These are phyloP conservation scores for Nomada fucata DNA, from an alignment of 2,888 invertebrate species.

Conservation along the genomic window DNA sequence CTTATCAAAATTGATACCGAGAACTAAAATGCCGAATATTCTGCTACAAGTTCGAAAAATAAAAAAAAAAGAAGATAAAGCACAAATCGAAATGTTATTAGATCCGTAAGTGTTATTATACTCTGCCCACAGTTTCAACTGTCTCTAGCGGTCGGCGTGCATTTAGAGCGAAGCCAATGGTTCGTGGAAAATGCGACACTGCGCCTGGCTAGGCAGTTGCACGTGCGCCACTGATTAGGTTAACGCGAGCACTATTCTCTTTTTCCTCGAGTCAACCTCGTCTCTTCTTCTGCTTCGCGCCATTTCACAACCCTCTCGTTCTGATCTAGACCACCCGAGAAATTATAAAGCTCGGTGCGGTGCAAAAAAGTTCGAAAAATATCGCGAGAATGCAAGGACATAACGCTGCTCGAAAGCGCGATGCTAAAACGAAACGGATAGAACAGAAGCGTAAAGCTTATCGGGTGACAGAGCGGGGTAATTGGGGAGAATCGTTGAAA, in stretches of 20 bases:
- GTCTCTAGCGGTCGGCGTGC: constrained; percentile 51
- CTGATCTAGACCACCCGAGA: background rate
- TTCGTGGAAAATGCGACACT: constrained; percentile 62
- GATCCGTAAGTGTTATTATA: constrained; percentile 2
- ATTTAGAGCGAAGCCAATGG: constrained; percentile 66
- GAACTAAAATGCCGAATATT: too few relatives aligned
- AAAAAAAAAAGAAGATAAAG: background rate
- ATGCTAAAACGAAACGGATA: background rate
- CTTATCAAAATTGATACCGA: too few relatives aligned
- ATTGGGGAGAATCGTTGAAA: constrained; percentile 40
- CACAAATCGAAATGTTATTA: constrained; percentile 62
- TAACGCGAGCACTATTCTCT: constrained; percentile 55
- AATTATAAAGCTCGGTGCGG: constrained; percentile 9
- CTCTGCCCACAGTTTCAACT: constrained; percentile 52
- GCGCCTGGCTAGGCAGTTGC: constrained; percentile 45
- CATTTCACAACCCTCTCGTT: constrained; percentile 3
- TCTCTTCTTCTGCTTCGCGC: constrained; percentile 25
- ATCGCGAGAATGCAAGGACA: background rate
- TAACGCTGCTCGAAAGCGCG: background rate
- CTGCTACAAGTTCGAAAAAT: background rate
- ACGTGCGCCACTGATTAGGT: constrained; percentile 68
- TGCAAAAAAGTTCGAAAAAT: too few relatives aligned
- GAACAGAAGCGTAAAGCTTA: constrained; percentile 1
- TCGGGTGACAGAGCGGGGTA: constrained; percentile 7
- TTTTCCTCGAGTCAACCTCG: constrained; percentile 25